phyloP scores from a whole-genome alignment of 2,113 vertebrate genomes.

The Machaerirhynchus nigripectus region DNA sequence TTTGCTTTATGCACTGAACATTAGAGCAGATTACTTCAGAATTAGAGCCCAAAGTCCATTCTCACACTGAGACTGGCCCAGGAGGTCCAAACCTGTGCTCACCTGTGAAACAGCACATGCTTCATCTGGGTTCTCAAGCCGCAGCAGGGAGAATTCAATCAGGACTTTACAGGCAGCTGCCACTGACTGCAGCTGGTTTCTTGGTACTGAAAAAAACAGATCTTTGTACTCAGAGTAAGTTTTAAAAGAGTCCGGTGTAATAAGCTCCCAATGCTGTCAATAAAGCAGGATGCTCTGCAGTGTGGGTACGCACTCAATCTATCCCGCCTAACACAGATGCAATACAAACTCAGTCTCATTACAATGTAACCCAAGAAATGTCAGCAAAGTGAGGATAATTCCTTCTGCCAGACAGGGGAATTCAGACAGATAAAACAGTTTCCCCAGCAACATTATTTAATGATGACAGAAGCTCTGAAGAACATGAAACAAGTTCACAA shows the following conservation, averaged over 20 bases:
- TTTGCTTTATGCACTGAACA: background rate
- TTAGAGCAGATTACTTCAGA: background rate
- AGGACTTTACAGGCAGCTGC: constrained; percentile 96
- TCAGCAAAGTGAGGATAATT: background rate
- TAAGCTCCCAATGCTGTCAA: background rate
- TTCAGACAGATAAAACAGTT: background rate
- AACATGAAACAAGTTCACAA: background rate
- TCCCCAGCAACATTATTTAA: background rate
- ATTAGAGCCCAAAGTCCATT: background rate
- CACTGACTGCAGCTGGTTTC: constrained; percentile 94
- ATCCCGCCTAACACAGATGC: background rate
- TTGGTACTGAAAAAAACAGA: constrained; percentile 82
- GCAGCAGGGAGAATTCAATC: constrained; percentile 94
- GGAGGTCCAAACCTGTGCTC: background rate
- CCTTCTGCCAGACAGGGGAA: background rate
- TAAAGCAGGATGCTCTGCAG: background rate
- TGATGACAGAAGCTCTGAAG: background rate
- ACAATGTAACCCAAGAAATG: background rate
- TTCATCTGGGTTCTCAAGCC: constrained; percentile 96
- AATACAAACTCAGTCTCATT: background rate
- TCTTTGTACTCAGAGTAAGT: background rate
- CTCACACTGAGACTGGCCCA: background rate
- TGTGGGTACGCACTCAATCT: background rate
- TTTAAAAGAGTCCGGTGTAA: background rate
- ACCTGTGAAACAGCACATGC: constrained; percentile 99